phyloP scores from a whole-genome alignment of 2,888 invertebrate genomes.

The Campopleginae sp. region DNA sequence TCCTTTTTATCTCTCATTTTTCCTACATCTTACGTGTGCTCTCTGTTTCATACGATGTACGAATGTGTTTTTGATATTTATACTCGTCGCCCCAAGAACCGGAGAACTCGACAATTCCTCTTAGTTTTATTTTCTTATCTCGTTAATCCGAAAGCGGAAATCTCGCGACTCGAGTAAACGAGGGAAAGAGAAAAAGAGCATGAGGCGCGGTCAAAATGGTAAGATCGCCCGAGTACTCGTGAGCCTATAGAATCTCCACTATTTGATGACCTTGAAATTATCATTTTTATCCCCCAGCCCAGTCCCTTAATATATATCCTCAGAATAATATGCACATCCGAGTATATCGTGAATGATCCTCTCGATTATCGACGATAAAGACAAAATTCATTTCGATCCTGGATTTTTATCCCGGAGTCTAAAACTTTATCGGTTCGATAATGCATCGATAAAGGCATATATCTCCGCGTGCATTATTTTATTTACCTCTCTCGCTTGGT shows the following conservation, averaged over 20 bases:
- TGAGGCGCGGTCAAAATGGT: neutral
- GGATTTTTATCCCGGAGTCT: constrained; percentile 2
- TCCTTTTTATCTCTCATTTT: constrained; percentile 8
- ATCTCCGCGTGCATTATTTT: constrained; percentile 15
- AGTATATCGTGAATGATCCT: neutral
- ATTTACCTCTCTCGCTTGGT: neutral
- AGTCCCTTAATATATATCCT: neutral
- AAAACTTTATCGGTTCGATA: constrained; percentile 58
- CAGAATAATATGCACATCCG: neutral
- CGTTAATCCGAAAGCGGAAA: neutral
- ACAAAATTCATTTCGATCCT: constrained; percentile 24
- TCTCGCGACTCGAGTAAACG: neutral
- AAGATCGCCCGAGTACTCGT: constrained; percentile 49
- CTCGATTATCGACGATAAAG: constrained; percentile 27
- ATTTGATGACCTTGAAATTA: constrained; percentile 61
- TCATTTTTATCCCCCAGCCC: constrained; percentile 18
- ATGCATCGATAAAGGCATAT: constrained; percentile 53
- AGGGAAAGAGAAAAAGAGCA: constrained; percentile 3
- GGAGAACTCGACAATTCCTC: neutral
- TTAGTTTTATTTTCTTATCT: constrained; percentile 20
- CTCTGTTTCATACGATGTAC: constrained; percentile 47
- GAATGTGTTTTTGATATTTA: constrained; percentile 62
- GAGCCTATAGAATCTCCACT: constrained; percentile 42
- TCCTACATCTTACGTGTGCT: constrained; percentile 16
- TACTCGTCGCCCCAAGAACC: constrained; percentile 53